Conservation (phyloP, 2,888 invertebrate genomes). For the Drepana falcataria region DNA sequence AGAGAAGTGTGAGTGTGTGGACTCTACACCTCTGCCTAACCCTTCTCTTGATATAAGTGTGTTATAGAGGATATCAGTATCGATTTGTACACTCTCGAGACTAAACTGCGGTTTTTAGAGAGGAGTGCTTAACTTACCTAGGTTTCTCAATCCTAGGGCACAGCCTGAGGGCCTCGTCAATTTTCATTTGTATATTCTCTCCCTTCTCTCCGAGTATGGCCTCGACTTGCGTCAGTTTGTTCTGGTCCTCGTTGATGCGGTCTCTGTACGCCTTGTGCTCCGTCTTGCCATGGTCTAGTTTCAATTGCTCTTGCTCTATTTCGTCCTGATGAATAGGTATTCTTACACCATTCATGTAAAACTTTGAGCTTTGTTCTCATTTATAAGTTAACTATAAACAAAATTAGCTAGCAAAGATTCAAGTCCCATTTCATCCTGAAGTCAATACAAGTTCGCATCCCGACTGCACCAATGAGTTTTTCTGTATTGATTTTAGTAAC, state of each 20-base stretch:
- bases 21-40: no score
- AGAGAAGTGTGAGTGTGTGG: no score
- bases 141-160: conserved; percentile 69
- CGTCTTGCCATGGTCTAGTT: conserved; percentile 50
- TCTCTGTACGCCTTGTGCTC: conserved; percentile 41
- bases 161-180: conserved; percentile 55
- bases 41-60: no score
- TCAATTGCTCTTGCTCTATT: conserved; percentile 62
- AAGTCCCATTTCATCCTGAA: no score
- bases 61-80: no score
- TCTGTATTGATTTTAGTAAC: no score
- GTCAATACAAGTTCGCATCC: no score
- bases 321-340: conserved; percentile 47
- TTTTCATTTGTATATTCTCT: conserved; percentile 36
- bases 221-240: conserved; percentile 52
- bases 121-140: conserved; percentile 44
- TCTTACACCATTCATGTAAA: not conserved
- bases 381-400: no score
- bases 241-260: conserved; percentile 58
- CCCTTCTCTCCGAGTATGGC: conserved; percentile 53
- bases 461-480: no score
- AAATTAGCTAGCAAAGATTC: no score
- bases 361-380: not conserved
- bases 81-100: no score
- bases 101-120: no score